Evolutionary conservation across 2,888 invertebrate species (phyloP).

Genomic region (Choristoneura rosaceana): DNA sequence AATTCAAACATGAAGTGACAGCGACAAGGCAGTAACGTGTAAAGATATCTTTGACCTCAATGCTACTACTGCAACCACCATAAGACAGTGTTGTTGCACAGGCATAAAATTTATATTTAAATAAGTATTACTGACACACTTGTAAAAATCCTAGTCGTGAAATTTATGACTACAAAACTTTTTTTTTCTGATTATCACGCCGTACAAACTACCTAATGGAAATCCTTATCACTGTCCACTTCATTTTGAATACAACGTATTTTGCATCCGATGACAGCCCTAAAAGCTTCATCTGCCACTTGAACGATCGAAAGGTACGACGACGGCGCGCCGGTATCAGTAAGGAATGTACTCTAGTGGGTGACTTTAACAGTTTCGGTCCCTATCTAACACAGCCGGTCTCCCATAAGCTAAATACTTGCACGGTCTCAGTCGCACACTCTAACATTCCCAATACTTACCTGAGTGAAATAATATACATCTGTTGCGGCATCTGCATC

Average conservation of each 20-base stretch:
- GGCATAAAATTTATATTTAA: too few relatives aligned
- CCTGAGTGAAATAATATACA: constrained; percentile 85
- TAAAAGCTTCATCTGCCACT: constrained; percentile 85
- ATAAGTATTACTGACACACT: too few relatives aligned
- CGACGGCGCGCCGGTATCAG: constrained; percentile 81
- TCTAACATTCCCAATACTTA: constrained; percentile 84
- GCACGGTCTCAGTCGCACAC: constrained; percentile 77
- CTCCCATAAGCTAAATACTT: constrained; percentile 79
- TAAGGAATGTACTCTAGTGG: constrained; percentile 83
- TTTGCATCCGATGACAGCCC: constrained; percentile 72
- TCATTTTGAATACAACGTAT: constrained; percentile 19
- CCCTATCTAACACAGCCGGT: constrained; percentile 78
- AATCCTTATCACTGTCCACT: background rate
- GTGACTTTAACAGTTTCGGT: constrained; percentile 83
- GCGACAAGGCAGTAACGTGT: too few relatives aligned
- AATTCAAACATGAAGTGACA: too few relatives aligned
- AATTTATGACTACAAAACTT: too few relatives aligned
- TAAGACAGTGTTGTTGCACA: too few relatives aligned
- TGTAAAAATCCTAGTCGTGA: too few relatives aligned
- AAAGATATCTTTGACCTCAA: too few relatives aligned
- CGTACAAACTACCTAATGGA: background rate
- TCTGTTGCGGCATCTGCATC: constrained; percentile 78
- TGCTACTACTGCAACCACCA: too few relatives aligned
- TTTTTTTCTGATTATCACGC: too few relatives aligned
- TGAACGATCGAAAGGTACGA: constrained; percentile 86